These are phyloP conservation scores for Globodera ellingtonae DNA, from an alignment of 1,140 invertebrate genomes.

Conservation along the genomic window DNA sequence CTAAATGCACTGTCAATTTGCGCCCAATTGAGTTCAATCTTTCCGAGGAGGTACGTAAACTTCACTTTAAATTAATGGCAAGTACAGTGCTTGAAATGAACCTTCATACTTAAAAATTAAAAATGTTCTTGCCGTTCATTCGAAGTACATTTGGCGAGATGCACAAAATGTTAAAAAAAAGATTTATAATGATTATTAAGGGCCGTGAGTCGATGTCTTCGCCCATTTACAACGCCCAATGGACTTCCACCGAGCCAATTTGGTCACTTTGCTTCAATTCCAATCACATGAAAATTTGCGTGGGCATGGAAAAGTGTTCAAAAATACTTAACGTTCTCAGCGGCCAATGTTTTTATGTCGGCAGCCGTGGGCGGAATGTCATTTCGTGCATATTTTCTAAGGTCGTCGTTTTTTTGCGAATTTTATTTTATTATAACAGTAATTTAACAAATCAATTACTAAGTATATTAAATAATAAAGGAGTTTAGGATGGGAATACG, in stretches of 20 bases:
- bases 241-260: conserved; percentile 27
- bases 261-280: conserved; percentile 41
- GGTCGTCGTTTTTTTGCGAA: conserved; percentile 15
- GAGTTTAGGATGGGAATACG: conserved; percentile 27
- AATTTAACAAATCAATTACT: neutral
- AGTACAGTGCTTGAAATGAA: no score
- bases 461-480: no score
- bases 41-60: conserved; percentile 26
- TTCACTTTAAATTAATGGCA: no score
- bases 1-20: conserved; percentile 29
- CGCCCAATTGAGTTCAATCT: conserved; percentile 30
- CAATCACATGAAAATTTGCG: conserved; percentile 37
- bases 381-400: conserved; percentile 35
- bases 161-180: neutral
- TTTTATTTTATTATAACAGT: conserved; percentile 13
- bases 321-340: conserved; percentile 32
- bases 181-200: neutral
- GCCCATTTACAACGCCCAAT: conserved; percentile 37
- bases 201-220: conserved; percentile 33
- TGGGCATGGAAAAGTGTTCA: conserved; percentile 37
- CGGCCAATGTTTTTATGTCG: conserved; percentile 32
- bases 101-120: no score
- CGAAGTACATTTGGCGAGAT: no score
- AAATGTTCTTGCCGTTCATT: no score
- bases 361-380: conserved; percentile 34